Conservation (phyloP, 2,888 invertebrate species). For the Drosophila siamana region DNA sequence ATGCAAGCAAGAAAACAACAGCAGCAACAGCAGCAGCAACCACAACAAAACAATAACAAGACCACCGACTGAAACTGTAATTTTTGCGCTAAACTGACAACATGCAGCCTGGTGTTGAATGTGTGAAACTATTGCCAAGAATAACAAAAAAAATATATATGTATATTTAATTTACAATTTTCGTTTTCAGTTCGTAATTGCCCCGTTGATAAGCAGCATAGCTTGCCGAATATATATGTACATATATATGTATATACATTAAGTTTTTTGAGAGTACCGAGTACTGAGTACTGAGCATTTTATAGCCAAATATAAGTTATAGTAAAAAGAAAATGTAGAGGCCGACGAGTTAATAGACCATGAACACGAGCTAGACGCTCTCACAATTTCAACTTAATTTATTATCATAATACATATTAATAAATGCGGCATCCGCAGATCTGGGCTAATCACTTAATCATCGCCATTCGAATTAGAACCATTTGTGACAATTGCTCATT, state of each 20-base stretch:
- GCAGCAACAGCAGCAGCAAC: no score
- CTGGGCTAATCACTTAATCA: constrained; percentile 4
- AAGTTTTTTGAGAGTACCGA: no score
- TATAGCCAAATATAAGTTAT: constrained; percentile 32
- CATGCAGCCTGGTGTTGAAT: constrained; percentile 7
- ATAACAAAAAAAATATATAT: no score
- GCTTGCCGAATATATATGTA: not conserved
- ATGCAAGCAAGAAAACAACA: not conserved
- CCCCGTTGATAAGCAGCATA: not conserved
- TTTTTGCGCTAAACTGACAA: constrained; percentile 8
- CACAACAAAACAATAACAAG: not conserved
- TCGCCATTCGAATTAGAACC: not conserved
- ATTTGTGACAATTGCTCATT: not conserved
- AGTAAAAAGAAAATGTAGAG: constrained; percentile 62
- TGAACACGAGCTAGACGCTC: constrained; percentile 69
- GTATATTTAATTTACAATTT: not conserved
- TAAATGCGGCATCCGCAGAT: not conserved
- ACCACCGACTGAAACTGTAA: not conserved
- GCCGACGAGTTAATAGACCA: constrained; percentile 73
- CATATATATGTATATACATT: no score
- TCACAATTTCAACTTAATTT: constrained; percentile 8
- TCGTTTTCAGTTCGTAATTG: not conserved
- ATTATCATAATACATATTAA: constrained; percentile 14
- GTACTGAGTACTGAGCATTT: no score
- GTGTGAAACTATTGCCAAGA: constrained; percentile 1